These are phyloP conservation scores for Sphyrna mokarran DNA, from an alignment of 2,113 vertebrate genomes.

Conservation along the genomic window DNA sequence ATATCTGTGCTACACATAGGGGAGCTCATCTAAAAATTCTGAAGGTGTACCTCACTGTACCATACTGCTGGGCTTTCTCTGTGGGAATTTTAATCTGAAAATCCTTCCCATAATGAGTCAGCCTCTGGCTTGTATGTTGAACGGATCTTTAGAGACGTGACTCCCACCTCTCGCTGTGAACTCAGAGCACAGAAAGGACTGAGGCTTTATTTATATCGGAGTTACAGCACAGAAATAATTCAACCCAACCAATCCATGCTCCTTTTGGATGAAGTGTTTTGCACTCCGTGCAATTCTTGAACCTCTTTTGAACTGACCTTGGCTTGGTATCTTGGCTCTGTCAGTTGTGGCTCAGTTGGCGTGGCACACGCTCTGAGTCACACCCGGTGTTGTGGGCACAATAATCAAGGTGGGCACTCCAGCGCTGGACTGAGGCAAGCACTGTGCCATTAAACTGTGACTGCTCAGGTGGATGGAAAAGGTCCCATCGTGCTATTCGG, in stretches of 20 bases:
- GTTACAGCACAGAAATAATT: background rate
- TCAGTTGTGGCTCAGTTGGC: too few relatives aligned
- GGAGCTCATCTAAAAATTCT: background rate
- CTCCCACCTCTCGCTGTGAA: background rate
- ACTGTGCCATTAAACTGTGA: too few relatives aligned
- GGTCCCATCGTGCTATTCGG: too few relatives aligned
- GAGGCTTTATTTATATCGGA: background rate
- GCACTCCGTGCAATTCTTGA: too few relatives aligned
- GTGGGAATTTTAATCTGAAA: background rate
- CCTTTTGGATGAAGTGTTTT: background rate
- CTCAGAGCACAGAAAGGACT: background rate
- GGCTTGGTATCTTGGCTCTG: background rate
- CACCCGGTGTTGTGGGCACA: too few relatives aligned
- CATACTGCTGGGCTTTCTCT: background rate
- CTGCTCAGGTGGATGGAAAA: background rate
- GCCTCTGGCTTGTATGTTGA: background rate
- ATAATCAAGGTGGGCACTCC: background rate
- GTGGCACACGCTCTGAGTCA: background rate
- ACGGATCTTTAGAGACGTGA: background rate
- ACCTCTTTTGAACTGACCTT: background rate
- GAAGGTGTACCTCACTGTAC: background rate
- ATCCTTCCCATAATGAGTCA: background rate
- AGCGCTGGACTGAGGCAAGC: background rate
- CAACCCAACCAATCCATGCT: background rate
- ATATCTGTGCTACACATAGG: background rate